Evolutionary conservation across 1,140 invertebrate species (phyloP).

Genomic region (Phocides pigmalion): DNA sequence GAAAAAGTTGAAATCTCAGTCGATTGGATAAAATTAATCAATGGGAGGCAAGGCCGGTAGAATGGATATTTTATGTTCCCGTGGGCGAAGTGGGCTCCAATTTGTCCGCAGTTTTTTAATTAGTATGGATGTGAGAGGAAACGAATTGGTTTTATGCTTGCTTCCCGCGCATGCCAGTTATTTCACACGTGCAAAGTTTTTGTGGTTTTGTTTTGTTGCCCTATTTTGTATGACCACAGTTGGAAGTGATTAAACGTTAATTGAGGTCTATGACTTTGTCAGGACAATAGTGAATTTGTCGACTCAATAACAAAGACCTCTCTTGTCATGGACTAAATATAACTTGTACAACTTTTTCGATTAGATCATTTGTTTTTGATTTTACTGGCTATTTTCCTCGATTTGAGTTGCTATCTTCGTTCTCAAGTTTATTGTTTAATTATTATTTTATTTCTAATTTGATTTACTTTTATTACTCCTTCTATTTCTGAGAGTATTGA

Average conservation of each 20-base stretch:
- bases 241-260: conserved; percentile 22
- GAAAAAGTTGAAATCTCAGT: conserved; percentile 68
- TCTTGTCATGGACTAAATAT: background rate
- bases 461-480: too few species aligned
- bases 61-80: conserved; percentile 78
- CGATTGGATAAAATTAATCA: conserved; percentile 76
- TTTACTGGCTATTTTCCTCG: too few species aligned
- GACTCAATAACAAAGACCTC: background rate
- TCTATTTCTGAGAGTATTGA: too few species aligned
- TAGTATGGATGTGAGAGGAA: conserved; percentile 72
- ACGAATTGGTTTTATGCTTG: conserved; percentile 62
- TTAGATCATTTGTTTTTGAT: background rate
- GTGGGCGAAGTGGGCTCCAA: conserved; percentile 70
- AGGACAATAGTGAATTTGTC: background rate
- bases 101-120: conserved; percentile 80
- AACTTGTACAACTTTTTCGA: background rate
- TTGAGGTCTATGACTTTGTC: conserved; percentile 2
- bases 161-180: conserved; percentile 41
- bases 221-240: conserved; percentile 7
- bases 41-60: conserved; percentile 57
- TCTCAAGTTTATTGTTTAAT: too few species aligned
- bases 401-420: too few species aligned
- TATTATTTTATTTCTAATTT: too few species aligned
- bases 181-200: conserved; percentile 37
- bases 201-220: conserved; percentile 24